Base-by-base conservation (phyloP, 30 jellyfish, hydroid and myxozoan species). In the Aurelia sp. region DNA sequence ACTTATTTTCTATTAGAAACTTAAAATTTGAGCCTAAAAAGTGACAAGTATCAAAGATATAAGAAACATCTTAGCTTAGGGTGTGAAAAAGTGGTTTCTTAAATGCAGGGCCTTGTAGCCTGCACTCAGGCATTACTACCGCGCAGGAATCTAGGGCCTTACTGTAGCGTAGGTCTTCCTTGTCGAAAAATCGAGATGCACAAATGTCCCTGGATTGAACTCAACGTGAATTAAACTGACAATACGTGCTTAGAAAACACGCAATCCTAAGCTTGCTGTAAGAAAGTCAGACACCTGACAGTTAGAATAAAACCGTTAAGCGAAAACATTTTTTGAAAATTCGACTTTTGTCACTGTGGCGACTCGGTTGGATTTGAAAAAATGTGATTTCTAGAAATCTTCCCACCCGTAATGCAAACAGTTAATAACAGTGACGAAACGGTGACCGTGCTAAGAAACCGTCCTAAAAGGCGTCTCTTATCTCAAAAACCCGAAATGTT, bases 361-460 rank as follows among this genome's bases (percentile, higher is more conserved):
- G 41, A 57, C 86, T 76, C 66, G n/a, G 76, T 55, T 10, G 51
- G 76, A 30, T 17, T 60, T 62, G 61, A 44, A 76, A 75, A 60
- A 74, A 76, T 22, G 58, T 76, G 86, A 60, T 60, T 76, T 76
- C 60, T 76, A 63, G 60, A 35, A 76, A 74, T 57, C 41, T 76
- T 76, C 40, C 22, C 40, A 61, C 33, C 68, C 57, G 62, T 74
- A 76, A 60, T 76, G 63, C 37, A 17, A 59, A 76, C 86, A 58
- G 86, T 76, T 53, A 20, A 76, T 22, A 76, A 76, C 86, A 12
- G 86, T 22, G 86, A 61, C 40, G 66, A 66, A 53, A 31, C 62
- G 66, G 40, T 22, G 76, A 76, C 62, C n/a, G 40, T 13, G 75
- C 44, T 30, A 62, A 59, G 66, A 60, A 76, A 51, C 63, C 37